A percentile compares a stretch with the other conserved stretches of the same genome.
Evolutionary conservation across 1,140 invertebrate genomes (phyloP).

Genomic region (Drosophila kanapiae): DNA sequence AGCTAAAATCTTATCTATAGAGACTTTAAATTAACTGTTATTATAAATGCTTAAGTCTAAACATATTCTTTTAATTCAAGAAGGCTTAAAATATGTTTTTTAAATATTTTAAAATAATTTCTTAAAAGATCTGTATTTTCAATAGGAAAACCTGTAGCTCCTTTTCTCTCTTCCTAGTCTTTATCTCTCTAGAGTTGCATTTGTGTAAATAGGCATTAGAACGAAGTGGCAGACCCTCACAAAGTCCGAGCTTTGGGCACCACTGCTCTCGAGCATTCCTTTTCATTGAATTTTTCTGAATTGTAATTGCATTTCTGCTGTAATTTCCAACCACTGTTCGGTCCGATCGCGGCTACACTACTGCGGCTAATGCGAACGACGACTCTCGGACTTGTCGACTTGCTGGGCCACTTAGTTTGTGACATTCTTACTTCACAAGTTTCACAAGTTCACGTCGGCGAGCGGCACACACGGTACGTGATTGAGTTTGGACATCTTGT

Average conservation of each 20-base stretch:
- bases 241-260: no score
- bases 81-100: no score
- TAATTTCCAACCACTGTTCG: conserved; percentile 2
- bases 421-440: conserved; percentile 54
- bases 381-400: conserved; percentile 6
- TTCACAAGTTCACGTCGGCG: conserved; percentile 50
- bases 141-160: not conserved
- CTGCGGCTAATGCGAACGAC: conserved; percentile 8
- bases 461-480: conserved; percentile 17
- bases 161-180: not conserved
- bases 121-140: not conserved
- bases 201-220: not conserved
- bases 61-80: not conserved
- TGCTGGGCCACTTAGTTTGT: conserved; percentile 24
- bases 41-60: not conserved
- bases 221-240: not conserved
- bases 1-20: rapidly evolving
- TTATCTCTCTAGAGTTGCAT: not conserved
- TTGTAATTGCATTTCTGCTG: no score
- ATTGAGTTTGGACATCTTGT: conserved; percentile 54
- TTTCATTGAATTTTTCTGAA: not conserved
- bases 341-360: conserved; percentile 4
- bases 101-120: no score
- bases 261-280: not conserved
- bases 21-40: not conserved